Evolutionary conservation across 1,140 invertebrate species (phyloP).

Genomic region (Drosophila erecta): DNA sequence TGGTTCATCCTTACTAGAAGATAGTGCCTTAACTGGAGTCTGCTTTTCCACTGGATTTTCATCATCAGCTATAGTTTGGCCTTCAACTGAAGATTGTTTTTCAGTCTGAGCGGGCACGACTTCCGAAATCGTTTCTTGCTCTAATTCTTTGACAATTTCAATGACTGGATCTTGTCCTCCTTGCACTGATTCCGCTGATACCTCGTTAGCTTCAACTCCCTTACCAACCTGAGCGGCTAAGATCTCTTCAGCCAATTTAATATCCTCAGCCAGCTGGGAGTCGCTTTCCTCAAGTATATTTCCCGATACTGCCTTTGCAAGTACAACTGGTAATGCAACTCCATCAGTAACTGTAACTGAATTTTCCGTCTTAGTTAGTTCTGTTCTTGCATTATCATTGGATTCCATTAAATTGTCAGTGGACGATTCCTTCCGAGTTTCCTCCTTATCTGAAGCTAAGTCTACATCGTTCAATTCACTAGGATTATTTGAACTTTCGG

Average conservation of each 20-base stretch:
- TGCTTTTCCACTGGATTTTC: neutral
- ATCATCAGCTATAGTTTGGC: neutral
- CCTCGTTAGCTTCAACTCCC: slow-evolving; percentile 15
- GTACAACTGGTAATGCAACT: slow-evolving; percentile 3
- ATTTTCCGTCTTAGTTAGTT: neutral
- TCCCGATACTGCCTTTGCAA: neutral
- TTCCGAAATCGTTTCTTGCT: slow-evolving; percentile 27
- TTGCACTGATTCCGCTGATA: neutral
- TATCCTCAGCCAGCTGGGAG: slow-evolving; percentile 39
- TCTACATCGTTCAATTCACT: neutral
- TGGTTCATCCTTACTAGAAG: neutral
- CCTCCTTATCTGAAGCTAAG: neutral
- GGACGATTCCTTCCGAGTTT: neutral
- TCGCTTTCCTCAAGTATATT: slow-evolving; percentile 23
- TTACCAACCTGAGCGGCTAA: slow-evolving; percentile 36
- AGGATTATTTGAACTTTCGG: neutral
- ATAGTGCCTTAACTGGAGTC: neutral
- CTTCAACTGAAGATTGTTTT: neutral
- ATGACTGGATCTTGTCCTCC: slow-evolving; percentile 21
- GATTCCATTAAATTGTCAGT: too few species aligned
- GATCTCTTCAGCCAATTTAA: slow-evolving; percentile 42
- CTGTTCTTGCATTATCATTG: neutral
- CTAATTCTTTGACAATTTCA: slow-evolving; percentile 38
- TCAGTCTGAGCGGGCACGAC: neutral
- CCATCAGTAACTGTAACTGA: neutral